Base-by-base conservation (phyloP, 2,888 invertebrate genomes). In the Beris chalybata region DNA sequence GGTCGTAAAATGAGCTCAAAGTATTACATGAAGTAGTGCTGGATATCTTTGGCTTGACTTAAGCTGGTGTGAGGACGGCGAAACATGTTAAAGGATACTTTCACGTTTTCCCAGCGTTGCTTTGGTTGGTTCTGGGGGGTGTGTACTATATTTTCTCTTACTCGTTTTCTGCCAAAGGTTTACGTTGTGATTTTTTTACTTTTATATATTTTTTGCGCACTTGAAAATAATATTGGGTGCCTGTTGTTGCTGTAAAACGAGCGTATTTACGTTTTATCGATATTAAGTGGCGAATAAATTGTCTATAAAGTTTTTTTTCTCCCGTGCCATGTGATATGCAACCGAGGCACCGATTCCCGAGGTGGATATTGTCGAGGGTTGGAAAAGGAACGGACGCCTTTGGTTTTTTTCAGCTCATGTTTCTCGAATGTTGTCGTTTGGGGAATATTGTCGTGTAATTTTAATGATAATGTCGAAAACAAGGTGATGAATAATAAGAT, bases 1-100 rank as follows among this genome's bases (percentile, higher is more conserved):
- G 71, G 70, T 72, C 72, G 78, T 78, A 79, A 79, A 79, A 76
- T 76, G 73, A 78, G 79, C 78, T 78, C 74, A 76, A 74, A 74
- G 76, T 75, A 75, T 78, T 78, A 77, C 74, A 72, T 73, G 29
- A 12, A 30, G 30, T 22, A 22, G 29, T 30, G 48, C 12, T 15
- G 13, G 15, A 22, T 22, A 53, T 29, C 12, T 53, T 29, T 22
- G 5, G 29, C 29, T 22, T 15, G 53, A n/a, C 9, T 22, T 2
- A 12, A 12, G 7, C 9, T 1, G 53, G 12, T 53, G 30, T 13
- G 53, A 22, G 12, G 13, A 30, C 2, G 29, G 53, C 29, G 22
- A 48, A 48, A 22, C 65, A 48, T 66, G 53, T 54, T 63, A 56
- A 56, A 31, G 11, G 13, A 15, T n/a, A 38, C 57, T 44, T 58